Evolutionary conservation across 2,113 vertebrate genomes (phyloP), one percentile per base, ranked within the genome.

Genomic region (Montifringilla adamsi): DNA sequence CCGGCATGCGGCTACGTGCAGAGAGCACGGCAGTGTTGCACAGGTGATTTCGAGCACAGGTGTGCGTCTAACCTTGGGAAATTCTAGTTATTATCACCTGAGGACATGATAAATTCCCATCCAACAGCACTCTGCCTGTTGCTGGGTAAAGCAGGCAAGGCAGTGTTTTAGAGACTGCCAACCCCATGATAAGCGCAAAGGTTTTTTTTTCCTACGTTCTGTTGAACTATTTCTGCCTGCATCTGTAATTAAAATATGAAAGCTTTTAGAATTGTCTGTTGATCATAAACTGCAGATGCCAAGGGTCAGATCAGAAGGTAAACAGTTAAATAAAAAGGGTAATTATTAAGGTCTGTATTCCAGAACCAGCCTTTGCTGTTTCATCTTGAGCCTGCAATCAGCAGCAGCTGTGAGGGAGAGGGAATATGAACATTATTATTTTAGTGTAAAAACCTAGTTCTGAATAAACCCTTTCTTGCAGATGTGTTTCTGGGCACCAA

Each of bases 1-100:
- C 13, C 10, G 0, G 12, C 2, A 15, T 22, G 26, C 1, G 0
- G 1, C 37, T 1, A 3, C 0, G 0, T 30, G 33, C 39, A 23
- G 24, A 55, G 46, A 76, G 16, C 17, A 7, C 0, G 0, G 8
- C 50, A 44, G 9, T 24, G n/a, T 41, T 70, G 41, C 22, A 17
- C 2, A 1, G 33, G 53, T 0, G 9, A 10, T 44, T 80, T 82
- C 0, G 9, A 55, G n/a, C 55, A 66, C 44, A 43, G 27, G 11
- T 73, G 18, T 53, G 27, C 52, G 33, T 80, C 35, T 33, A 35
- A 12, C 30, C 33, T 33, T 70, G 44, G 43, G 37, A 78, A 78
- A 91, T 84, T 67, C 47, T 72, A 47, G 35, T 82, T 89, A 46
- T 44, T 59, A 9, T 53, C 35, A 24, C 7, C 39, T 33, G 39